A percentile compares a stretch with the other conserved stretches of the same genome.
These are phyloP conservation scores for Odobenus rosmarus DNA, from an alignment of 2,113 vertebrate species.

Conservation along the genomic window DNA sequence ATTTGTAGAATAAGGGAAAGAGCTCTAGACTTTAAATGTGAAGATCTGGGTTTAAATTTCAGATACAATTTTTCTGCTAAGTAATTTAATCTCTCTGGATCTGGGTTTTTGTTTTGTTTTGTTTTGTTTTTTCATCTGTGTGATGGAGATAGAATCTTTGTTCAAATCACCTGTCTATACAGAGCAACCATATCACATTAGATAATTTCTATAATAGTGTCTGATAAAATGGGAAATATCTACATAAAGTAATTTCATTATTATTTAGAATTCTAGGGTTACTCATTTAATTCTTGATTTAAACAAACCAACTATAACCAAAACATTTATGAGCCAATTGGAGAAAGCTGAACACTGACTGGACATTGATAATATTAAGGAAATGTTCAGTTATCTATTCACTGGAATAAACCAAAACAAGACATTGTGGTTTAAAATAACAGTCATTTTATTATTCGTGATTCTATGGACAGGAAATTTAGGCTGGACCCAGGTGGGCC, in stretches of 20 bases:
- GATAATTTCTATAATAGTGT: not conserved
- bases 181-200: not conserved
- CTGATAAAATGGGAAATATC: not conserved
- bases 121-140: not conserved
- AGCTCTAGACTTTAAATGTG: not conserved
- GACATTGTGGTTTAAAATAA: not conserved
- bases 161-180: not conserved
- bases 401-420: not conserved
- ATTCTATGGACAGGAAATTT: not conserved
- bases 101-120: not conserved
- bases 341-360: not conserved
- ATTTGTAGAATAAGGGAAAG: not conserved
- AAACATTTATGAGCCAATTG: not conserved
- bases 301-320: not conserved
- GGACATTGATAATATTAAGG: not conserved
- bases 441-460: not conserved
- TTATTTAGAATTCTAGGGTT: not conserved
- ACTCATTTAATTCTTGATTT: not conserved
- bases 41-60: constrained; percentile 2
- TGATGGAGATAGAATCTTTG: not conserved
- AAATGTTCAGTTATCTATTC: not conserved
- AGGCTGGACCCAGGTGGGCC: not conserved
- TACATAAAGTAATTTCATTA: not conserved
- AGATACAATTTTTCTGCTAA: not conserved
- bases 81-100: not conserved